phyloP scores from a whole-genome alignment of 2,888 invertebrate species.

The Brachypalpus laphriformis region DNA sequence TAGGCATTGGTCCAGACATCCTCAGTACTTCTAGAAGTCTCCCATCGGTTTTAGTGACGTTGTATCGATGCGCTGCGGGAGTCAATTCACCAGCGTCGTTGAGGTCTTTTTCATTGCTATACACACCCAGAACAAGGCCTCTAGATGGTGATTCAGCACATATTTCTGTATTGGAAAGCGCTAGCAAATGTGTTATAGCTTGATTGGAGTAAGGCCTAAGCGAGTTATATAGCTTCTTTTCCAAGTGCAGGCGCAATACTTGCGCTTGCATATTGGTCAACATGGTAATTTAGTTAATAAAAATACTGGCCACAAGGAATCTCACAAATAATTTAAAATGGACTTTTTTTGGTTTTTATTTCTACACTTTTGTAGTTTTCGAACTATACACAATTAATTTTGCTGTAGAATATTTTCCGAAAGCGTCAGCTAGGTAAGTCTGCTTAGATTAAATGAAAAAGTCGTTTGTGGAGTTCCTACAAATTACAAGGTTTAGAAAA shows the following conservation, averaged over 20 bases:
- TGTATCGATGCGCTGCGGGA: conserved; percentile 85
- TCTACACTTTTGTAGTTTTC: neutral
- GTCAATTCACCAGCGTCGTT: conserved; percentile 85
- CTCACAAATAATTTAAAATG: neutral
- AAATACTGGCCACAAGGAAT: neutral
- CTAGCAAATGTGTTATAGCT: conserved; percentile 77
- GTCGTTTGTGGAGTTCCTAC: neutral
- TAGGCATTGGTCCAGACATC: conserved; percentile 83
- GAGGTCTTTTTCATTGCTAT: conserved; percentile 85
- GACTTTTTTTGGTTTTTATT: neutral
- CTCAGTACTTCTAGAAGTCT: conserved; percentile 84
- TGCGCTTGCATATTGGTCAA: neutral
- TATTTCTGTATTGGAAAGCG: conserved; percentile 78
- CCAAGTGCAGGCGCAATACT: neutral
- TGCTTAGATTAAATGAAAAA: neutral
- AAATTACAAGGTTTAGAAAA: neutral
- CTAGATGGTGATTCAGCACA: conserved; percentile 80
- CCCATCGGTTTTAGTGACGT: conserved; percentile 83
- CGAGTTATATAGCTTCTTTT: neutral
- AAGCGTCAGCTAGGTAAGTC: neutral
- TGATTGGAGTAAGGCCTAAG: conserved; percentile 72
- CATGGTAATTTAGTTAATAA: neutral
- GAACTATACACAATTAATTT: neutral
- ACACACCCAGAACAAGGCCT: conserved; percentile 87
- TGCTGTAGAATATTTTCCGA: neutral